Evolutionary conservation across 1,140 invertebrate genomes (phyloP).

Genomic region (Trachelipus rathkii): DNA sequence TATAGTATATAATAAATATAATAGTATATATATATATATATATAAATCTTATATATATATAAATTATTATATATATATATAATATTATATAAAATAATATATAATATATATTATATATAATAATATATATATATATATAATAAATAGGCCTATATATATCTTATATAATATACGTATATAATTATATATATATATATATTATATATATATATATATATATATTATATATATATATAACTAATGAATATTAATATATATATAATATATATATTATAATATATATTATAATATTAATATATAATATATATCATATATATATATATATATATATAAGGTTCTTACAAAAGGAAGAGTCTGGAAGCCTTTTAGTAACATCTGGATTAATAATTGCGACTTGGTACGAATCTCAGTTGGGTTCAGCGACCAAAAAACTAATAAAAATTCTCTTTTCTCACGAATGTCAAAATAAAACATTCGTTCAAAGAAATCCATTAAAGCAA

Average conservation of each 20-base stretch:
- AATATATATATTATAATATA: neutral
- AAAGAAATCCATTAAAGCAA: neutral
- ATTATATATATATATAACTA: neutral
- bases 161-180: too few relatives aligned
- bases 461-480: neutral
- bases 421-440: constrained; percentile 19
- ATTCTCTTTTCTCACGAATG: constrained; percentile 14
- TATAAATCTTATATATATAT: too few relatives aligned
- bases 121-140: too few relatives aligned
- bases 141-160: too few relatives aligned
- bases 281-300: neutral
- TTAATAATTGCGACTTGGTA: constrained; percentile 40
- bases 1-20: too few relatives aligned
- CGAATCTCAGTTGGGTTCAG: constrained; percentile 32
- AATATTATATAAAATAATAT: too few relatives aligned
- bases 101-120: too few relatives aligned
- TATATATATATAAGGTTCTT: constrained; percentile 26
- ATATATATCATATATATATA: neutral
- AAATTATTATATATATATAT: too few relatives aligned
- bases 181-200: too few relatives aligned
- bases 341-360: constrained; percentile 31
- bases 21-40: too few relatives aligned
- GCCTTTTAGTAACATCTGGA: constrained; percentile 34
- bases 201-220: too few relatives aligned
- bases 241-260: neutral